Evolutionary conservation across 2,888 invertebrate species (phyloP), one percentile per base, ranked within the genome.

Genomic region (Neria commutata): DNA sequence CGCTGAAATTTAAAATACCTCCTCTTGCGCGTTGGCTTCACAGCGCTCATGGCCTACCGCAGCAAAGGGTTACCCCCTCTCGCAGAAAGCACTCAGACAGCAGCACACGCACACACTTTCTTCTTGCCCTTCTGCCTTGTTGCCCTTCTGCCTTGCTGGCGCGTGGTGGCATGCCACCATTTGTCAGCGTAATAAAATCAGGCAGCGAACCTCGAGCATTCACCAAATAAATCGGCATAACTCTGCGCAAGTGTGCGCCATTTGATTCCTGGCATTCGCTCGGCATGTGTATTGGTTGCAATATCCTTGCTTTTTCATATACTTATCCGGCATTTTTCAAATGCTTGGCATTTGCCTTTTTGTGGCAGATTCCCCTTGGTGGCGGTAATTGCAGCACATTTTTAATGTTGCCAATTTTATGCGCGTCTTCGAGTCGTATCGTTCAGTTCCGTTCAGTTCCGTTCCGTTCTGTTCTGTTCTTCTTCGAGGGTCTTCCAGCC

Each of bases 121-220:
- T n/a, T n/a, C n/a, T n/a, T n/a, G n/a, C n/a, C n/a, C n/a, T n/a
- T n/a, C n/a, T n/a, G n/a, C n/a, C n/a, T n/a, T n/a, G n/a, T n/a
- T n/a, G n/a, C n/a, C n/a, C n/a, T n/a, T n/a, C n/a, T n/a, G 37
- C 37, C n/a, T 21, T 42, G 42, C 4, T 21, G 17, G 42, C 17
- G 42, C 42, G 6, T n/a, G n/a, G 19, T 42, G 42, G 21, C 21
- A 42, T 42, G 42, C 42, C 42, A n/a, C n/a, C n/a, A 42, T 42
- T 42, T 42, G 42, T 42, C 42, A 72, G 75, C 72, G 72, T 72
- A 75, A 72, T 72, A 72, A 72, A 72, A 72, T 72, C 72, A 72
- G 75, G 74, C 75, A 72, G 34, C 58, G 45, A 37, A 48, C 24
- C 6, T 5, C 25, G 19, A 29, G 29, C 67, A 60, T 66, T 62